A percentile compares a stretch with the other conserved stretches of the same genome.
phyloP scores from a whole-genome alignment of 2,113 vertebrate genomes.

The Caranx melampygus region DNA sequence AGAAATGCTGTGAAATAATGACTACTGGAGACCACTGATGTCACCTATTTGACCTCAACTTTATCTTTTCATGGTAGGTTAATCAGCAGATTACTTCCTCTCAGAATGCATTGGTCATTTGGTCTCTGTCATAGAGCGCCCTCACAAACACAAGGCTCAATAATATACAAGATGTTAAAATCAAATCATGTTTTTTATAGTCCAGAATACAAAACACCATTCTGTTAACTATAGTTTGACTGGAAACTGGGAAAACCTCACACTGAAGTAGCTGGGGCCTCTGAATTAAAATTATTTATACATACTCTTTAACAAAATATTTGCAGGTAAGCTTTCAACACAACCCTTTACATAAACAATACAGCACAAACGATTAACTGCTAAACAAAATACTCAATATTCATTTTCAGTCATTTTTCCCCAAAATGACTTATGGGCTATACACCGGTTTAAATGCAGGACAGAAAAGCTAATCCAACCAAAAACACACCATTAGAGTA shows the following conservation, averaged over 20 bases:
- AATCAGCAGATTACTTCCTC: not conserved
- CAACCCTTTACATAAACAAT: too few relatives aligned
- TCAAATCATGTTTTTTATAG: not conserved
- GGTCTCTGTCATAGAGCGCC: too few relatives aligned
- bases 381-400: not conserved
- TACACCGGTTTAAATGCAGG: not conserved
- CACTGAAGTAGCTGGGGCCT: not conserved
- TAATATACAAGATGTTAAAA: not conserved
- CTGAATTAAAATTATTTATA: too few relatives aligned
- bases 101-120: not conserved
- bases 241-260: not conserved
- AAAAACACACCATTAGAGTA: too few relatives aligned
- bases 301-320: not conserved
- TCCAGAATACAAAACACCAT: not conserved
- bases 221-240: not conserved
- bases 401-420: not conserved
- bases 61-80: not conserved
- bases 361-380: too few relatives aligned
- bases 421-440: not conserved
- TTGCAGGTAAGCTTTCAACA: too few relatives aligned
- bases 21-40: not conserved
- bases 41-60: not conserved
- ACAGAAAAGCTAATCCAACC: too few relatives aligned
- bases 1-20: not conserved
- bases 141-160: too few relatives aligned